Conservation (phyloP, 2,888 invertebrate genomes). For the Graphium colonna region DNA sequence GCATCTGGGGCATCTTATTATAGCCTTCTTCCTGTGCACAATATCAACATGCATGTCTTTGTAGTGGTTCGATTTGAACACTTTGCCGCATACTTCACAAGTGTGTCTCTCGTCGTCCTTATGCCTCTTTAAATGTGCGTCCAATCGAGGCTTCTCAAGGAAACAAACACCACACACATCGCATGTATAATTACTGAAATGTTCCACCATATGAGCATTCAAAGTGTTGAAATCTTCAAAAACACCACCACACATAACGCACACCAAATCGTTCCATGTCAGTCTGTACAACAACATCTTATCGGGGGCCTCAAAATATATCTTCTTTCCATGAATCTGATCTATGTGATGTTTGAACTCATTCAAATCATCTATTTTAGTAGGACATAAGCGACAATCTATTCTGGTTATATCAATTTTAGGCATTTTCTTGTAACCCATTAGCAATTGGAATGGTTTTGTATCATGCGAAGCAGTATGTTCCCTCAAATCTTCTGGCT, state of each 20-base stretch:
- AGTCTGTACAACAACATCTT: conserved; percentile 60
- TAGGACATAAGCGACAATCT: conserved; percentile 58
- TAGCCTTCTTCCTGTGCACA: conserved; percentile 68
- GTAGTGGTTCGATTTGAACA: conserved; percentile 68
- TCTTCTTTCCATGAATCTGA: conserved; percentile 60
- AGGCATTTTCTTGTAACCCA: conserved; percentile 71
- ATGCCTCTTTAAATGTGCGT: conserved; percentile 68
- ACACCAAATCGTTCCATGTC: conserved; percentile 67
- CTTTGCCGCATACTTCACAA: conserved; percentile 74
- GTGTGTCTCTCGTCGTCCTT: conserved; percentile 74
- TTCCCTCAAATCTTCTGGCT: conserved; percentile 66
- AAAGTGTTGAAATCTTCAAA: conserved; percentile 67
- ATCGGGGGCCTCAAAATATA: conserved; percentile 68
- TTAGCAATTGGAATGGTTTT: conserved; percentile 62
- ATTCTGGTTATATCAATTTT: conserved; percentile 68
- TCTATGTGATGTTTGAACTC: conserved; percentile 65
- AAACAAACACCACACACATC: conserved; percentile 72
- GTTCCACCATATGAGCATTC: conserved; percentile 69
- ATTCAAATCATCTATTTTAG: conserved; percentile 57
- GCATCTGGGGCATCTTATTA: conserved; percentile 63
- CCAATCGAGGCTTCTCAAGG: conserved; percentile 66
- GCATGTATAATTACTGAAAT: conserved; percentile 68
- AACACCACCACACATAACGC: conserved; percentile 66
- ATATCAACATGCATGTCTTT: conserved; percentile 72
- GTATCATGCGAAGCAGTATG: conserved; percentile 66